phyloP scores from a whole-genome alignment of 2,113 vertebrate genomes.

The Buteo buteo region DNA sequence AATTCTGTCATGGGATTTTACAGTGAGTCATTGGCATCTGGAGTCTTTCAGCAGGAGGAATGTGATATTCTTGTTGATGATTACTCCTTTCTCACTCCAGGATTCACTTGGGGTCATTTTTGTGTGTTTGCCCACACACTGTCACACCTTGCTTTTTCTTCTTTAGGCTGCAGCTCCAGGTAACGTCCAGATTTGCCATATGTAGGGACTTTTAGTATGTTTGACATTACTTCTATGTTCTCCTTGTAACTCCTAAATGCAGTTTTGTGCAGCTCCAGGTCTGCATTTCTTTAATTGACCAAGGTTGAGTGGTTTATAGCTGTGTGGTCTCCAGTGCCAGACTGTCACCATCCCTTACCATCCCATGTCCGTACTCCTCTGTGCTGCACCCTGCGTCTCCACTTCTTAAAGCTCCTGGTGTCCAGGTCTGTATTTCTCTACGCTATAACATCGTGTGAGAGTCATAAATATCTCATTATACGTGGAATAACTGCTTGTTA shows the following conservation, averaged over 20 bases:
- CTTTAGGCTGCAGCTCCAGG: neutral
- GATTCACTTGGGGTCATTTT: neutral
- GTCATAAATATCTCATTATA: neutral
- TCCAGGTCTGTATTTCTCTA: neutral
- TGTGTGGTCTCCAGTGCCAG: neutral
- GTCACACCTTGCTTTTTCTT: neutral
- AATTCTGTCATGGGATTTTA: neutral
- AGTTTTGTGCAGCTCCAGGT: neutral
- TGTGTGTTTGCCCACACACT: neutral
- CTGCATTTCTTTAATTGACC: neutral
- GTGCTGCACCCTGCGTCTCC: accelerated
- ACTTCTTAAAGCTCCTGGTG: neutral
- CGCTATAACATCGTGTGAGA: neutral
- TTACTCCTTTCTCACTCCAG: neutral
- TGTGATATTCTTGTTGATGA: neutral
- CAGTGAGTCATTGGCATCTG: neutral
- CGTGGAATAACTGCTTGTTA: neutral
- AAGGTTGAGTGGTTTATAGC: neutral
- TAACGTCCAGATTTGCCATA: neutral
- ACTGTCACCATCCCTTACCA: neutral
- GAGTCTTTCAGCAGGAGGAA: neutral
- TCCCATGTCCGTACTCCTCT: neutral
- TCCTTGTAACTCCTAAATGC: neutral
- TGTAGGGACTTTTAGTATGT: neutral
- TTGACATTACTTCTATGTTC: neutral